Evolutionary conservation across 2,797 vertebrate genomes (phyloP), one percentile per base, ranked within the genome.

Genomic region (Pseudocheirus occidentalis): DNA sequence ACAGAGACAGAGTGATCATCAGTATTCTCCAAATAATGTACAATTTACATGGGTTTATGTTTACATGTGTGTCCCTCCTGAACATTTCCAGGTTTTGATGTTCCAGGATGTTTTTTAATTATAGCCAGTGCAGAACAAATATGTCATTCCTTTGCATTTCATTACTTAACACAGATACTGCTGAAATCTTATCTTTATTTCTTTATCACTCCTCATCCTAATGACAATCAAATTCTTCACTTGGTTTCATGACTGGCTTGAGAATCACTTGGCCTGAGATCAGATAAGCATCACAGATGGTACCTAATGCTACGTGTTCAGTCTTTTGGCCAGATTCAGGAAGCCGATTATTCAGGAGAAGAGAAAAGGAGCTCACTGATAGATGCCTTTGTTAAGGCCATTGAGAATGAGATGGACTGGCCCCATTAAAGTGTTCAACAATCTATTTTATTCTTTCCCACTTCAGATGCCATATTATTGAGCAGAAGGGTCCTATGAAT

Each of bases 231-330:
- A 52, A 89, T 95, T 96, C 73, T 97, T 95, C 93, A 93, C 53
- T 96, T 53, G 13, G 54, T 94, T 97, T 94, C 91, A 89, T 90
- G 94, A 96, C 91, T 97, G 96, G 93, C 94, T 96, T 92, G 58
- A 96, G 95, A 94, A 97, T 55, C 91, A 90, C 95, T 98, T 97
- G 96, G 91, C 95, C 2, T 96, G 31, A 95, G 97, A 91, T 90
- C 91, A 94, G 62, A 50, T n/a, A 27, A 96, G 50, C 58, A 89
- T 95, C 93, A 96, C 87, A 96, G 97, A 96, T 97, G 97, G 96
- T 73, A 93, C 94, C 56, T 94, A 95, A 96, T 96, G 94, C 56
- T 94, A 59, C 92, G 58, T 90, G 55, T 92, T 96, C 90, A 12
- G 57, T 91, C 94, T 97, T 96, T 94, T 40, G 56, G 91, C 95